Evolutionary conservation across 2,797 vertebrate species (phyloP).

Genomic region (Fistularia commersonii): DNA sequence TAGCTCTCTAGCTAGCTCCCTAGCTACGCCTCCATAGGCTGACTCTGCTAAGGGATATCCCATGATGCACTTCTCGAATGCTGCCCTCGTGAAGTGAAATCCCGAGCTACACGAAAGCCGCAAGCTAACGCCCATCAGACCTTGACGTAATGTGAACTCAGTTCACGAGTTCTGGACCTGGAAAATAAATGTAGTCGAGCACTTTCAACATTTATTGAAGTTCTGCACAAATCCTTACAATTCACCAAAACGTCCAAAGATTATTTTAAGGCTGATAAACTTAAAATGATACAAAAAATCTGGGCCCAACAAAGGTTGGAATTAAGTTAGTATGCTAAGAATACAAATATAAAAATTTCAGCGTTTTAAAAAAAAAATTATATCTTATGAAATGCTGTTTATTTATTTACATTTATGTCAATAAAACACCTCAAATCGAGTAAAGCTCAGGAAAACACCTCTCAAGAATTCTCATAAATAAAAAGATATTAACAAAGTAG

Average conservation of each 20-base stretch:
- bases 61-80: too few species aligned
- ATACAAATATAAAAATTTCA: slow-evolving; percentile 78
- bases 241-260: slow-evolving; percentile 59
- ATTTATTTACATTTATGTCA: slow-evolving; percentile 76
- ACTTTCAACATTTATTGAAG: slow-evolving; percentile 45
- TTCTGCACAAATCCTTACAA: slow-evolving; percentile 53
- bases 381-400: slow-evolving; percentile 66
- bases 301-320: slow-evolving; percentile 56
- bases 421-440: slow-evolving; percentile 55
- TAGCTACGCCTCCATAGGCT: too few species aligned
- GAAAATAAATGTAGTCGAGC: not conserved
- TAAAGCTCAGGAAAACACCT: slow-evolving; percentile 50
- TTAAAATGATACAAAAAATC: slow-evolving; percentile 56
- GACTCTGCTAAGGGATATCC: too few species aligned
- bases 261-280: slow-evolving; percentile 70
- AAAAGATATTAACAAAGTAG: slow-evolving; percentile 68
- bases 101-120: too few species aligned
- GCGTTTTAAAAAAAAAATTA: slow-evolving; percentile 67
- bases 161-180: too few species aligned
- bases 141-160: too few species aligned
- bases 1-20: too few species aligned
- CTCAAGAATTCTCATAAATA: slow-evolving; percentile 73
- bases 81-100: too few species aligned
- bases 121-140: too few species aligned
- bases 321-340: slow-evolving; percentile 79